These are phyloP conservation scores for Melanophora roralis DNA, from an alignment of 2,888 invertebrate species.

Conservation along the genomic window DNA sequence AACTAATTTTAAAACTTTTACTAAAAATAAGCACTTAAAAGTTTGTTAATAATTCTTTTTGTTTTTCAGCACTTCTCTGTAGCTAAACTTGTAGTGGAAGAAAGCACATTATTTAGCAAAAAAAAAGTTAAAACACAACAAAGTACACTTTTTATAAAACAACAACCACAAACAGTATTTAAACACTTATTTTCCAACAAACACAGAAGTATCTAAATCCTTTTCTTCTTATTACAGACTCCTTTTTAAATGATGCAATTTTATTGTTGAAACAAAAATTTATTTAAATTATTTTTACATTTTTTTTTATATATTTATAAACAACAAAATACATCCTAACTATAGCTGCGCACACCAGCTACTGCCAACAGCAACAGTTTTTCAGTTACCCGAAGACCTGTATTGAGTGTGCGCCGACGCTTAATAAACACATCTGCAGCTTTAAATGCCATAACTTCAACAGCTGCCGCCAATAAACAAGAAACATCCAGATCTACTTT, in stretches of 20 bases:
- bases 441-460: constrained; percentile 54
- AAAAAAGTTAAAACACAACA: background rate
- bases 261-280: background rate
- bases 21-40: background rate
- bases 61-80: constrained; percentile 27
- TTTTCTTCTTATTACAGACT: background rate
- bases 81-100: constrained; percentile 12
- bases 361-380: constrained; percentile 61
- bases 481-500: constrained; percentile 70
- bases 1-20: background rate
- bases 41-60: background rate
- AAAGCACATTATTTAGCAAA: constrained; percentile 15
- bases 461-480: constrained; percentile 68
- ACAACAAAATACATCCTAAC: constrained; percentile 47
- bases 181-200: background rate
- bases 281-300: background rate
- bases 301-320: background rate
- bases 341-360: constrained; percentile 64
- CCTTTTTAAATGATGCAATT: background rate
- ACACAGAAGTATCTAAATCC: background rate
- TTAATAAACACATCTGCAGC: constrained; percentile 68
- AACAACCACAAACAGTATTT: constrained; percentile 16
- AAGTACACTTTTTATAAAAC: background rate
- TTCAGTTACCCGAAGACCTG: constrained; percentile 71
- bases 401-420: constrained; percentile 74